Conservation (phyloP, 2,113 vertebrate genomes). For the Sinosuthora webbiana region DNA sequence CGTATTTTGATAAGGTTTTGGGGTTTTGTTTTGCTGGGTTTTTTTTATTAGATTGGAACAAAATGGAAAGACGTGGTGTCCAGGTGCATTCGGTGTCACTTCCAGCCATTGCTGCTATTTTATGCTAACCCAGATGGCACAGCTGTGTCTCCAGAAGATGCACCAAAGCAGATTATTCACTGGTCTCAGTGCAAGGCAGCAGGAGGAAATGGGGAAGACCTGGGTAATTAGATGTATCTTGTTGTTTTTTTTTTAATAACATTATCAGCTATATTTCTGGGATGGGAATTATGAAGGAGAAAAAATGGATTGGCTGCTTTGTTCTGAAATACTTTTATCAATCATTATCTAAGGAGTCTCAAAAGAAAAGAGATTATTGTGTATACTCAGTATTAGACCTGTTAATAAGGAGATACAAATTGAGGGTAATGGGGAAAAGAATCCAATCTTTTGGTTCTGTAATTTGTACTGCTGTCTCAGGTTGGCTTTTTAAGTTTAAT, state of each 20-base stretch:
- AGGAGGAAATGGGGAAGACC: constrained; percentile 70
- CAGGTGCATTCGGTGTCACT: constrained; percentile 93
- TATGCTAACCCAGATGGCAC: constrained; percentile 93
- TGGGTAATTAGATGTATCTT: constrained; percentile 71
- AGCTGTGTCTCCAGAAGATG: constrained; percentile 84
- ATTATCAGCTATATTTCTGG: neutral
- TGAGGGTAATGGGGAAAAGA: neutral
- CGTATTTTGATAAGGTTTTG: neutral
- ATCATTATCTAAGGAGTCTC: neutral
- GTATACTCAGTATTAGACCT: neutral
- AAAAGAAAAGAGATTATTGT: neutral
- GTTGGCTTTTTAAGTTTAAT: neutral
- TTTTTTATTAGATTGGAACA: constrained; percentile 81
- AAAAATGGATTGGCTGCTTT: neutral
- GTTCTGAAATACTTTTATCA: neutral
- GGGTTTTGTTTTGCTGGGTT: neutral
- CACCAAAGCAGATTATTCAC: constrained; percentile 76
- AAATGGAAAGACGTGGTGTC: constrained; percentile 95
- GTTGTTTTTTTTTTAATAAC: neutral
- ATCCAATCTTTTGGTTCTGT: neutral
- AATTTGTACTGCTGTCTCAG: neutral
- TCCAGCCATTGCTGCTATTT: constrained; percentile 94
- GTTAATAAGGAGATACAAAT: neutral
- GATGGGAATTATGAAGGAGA: neutral
- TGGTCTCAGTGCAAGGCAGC: constrained; percentile 77